Conservation (phyloP, 2,888 invertebrate genomes). For the Venustoraphidia nigricollis region DNA sequence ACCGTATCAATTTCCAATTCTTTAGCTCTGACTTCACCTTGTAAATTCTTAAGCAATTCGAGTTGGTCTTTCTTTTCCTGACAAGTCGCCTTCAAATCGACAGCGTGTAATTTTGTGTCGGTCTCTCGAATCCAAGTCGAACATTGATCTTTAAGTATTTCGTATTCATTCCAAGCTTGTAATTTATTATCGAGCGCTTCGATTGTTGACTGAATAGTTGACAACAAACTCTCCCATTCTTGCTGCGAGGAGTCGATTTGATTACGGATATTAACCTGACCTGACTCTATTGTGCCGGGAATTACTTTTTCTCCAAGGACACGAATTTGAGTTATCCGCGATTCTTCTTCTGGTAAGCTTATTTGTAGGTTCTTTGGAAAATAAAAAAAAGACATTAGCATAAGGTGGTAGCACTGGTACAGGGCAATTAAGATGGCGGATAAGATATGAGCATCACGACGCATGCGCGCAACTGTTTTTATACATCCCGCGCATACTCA, state of each 20-base stretch:
- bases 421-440: too few relatives aligned
- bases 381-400: slow-evolving; percentile 4
- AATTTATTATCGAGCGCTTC: slow-evolving; percentile 68
- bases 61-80: slow-evolving; percentile 73
- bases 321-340: slow-evolving; percentile 64
- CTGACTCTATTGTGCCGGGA: slow-evolving; percentile 68
- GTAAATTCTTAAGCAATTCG: slow-evolving; percentile 59
- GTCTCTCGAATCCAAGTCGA: slow-evolving; percentile 76
- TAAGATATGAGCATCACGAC: too few relatives aligned
- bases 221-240: slow-evolving; percentile 74
- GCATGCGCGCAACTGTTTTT: too few relatives aligned
- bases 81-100: slow-evolving; percentile 70
- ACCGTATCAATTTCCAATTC: slow-evolving; percentile 87
- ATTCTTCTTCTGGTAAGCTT: slow-evolving; percentile 73
- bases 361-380: slow-evolving; percentile 46
- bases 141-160: slow-evolving; percentile 70
- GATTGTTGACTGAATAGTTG: slow-evolving; percentile 61
- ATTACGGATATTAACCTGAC: slow-evolving; percentile 70
- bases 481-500: too few relatives aligned
- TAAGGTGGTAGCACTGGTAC: too few relatives aligned
- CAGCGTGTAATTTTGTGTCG: slow-evolving; percentile 73
- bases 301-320: slow-evolving; percentile 79
- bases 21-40: slow-evolving; percentile 80
- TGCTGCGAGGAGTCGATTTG: slow-evolving; percentile 80
- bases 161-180: slow-evolving; percentile 85